A percentile compares a stretch with the other conserved stretches of the same genome.
Evolutionary conservation across 2,797 vertebrate species (phyloP).

Genomic region (Ambastaia sidthimunki): DNA sequence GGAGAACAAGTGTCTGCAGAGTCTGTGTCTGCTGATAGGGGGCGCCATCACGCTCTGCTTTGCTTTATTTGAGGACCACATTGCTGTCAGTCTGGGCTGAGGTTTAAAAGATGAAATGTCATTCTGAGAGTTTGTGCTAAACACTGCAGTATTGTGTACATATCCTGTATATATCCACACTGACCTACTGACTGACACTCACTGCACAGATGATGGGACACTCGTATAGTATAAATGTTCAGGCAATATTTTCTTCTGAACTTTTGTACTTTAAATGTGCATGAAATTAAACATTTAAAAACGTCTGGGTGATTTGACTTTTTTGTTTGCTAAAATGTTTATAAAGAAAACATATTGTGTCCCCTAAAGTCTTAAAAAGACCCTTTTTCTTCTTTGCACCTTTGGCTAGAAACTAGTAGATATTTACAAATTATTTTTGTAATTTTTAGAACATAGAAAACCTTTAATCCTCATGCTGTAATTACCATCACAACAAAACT

Average conservation of each 20-base stretch:
- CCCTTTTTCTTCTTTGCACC: no score
- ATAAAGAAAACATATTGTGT: neutral
- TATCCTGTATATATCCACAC: neutral
- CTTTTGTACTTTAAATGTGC: neutral
- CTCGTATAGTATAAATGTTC: neutral
- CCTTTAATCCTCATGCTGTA: no score
- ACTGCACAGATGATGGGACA: neutral
- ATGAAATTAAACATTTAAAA: neutral
- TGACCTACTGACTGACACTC: neutral
- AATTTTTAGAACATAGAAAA: no score
- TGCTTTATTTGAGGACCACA: conserved; percentile 78
- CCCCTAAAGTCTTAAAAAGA: neutral
- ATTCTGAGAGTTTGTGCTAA: neutral
- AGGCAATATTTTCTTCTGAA: neutral
- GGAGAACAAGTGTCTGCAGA: conserved; percentile 63
- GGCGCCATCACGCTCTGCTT: conserved; percentile 79
- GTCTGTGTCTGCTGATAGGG: conserved; percentile 78
- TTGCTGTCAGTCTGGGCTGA: conserved; percentile 66
- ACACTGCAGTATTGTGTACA: neutral
- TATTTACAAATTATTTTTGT: no score
- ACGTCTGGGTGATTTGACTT: no score
- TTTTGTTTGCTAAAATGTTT: neutral
- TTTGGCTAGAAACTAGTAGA: no score
- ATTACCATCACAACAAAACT: no score
- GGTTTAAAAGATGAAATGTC: neutral